Base-by-base conservation (phyloP, 2,888 invertebrate species). In the Andrena minutula region DNA sequence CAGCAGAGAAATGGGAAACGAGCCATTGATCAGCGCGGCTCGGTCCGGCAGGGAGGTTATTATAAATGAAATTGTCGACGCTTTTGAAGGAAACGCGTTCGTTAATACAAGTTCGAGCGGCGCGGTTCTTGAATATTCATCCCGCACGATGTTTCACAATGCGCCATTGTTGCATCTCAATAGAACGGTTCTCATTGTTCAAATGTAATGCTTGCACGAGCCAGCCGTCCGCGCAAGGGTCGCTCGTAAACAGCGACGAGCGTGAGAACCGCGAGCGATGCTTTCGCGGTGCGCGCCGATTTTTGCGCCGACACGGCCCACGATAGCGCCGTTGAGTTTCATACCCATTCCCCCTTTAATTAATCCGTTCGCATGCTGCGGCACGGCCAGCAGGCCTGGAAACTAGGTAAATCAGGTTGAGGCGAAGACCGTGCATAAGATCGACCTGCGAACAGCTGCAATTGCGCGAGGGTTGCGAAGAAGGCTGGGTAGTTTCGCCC, bases 81-180 rank as follows among this genome's bases (percentile, higher is more conserved):
- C 58, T 74, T 86, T 75, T 35, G 73, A 73, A 79, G 84, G 79
- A 84, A 84, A 80, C 81, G 72, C 84, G 79, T 79, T 77, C 85
- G 72, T 86, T 80, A 79, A 79, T 74, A 65, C 82, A 77, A 75
- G 79, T 86, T 84, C 81, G 76, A 72, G 79, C 84, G 58, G 64
- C 73, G 60, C 75, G 87, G 71, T 82, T 76, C 87, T 87, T 86
- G 86, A 86, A 86, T 86, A 86, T 87, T 86, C 86, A 87, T 86
- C 81, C 78, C 76, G 72, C 77, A 56, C 85, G 74, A 79, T 80
- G 80, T 79, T 84, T 61, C 75, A 87, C 86, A 86, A 86, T 87
- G 87, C 86, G 74, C 82, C 65, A 86, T 86, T 86, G 86, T 86
- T 87, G 80, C 85, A 72, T 84, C 75, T 85, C 87, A 80, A 86